Evolutionary conservation across 2,113 vertebrate species (phyloP).

Genomic region (Alethe diademata): DNA sequence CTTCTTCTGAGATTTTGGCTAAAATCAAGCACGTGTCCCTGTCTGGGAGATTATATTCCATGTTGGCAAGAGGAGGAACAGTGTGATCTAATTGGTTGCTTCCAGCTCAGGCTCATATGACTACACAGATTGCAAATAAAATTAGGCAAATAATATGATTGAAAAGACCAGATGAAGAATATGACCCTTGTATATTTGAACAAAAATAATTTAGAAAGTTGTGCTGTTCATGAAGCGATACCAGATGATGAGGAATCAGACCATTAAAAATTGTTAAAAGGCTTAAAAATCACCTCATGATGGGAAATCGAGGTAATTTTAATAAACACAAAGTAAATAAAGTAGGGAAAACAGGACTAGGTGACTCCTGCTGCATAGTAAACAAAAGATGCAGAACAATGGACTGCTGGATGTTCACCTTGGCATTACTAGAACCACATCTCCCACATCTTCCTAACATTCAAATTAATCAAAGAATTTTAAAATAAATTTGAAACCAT

Average conservation of each 20-base stretch:
- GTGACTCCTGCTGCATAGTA: background rate
- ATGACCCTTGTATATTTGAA: background rate
- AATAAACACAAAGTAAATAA: background rate
- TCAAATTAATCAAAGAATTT: background rate
- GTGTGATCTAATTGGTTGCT: conserved; percentile 14
- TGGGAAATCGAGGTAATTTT: background rate
- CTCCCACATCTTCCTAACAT: background rate
- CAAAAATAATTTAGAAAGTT: background rate
- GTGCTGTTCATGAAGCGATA: background rate
- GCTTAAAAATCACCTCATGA: background rate
- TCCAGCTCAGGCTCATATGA: background rate
- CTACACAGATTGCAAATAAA: conserved; percentile 22
- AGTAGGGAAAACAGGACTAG: background rate
- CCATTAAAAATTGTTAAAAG: background rate
- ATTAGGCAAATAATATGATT: background rate
- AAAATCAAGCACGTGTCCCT: background rate
- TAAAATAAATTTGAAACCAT: background rate
- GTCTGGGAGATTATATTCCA: background rate
- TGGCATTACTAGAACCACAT: background rate
- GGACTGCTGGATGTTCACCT: background rate
- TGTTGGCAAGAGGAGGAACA: background rate
- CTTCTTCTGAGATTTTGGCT: conserved; percentile 3
- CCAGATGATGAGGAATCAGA: conserved; percentile 16
- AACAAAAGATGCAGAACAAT: background rate
- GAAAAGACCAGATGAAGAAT: conserved; percentile 24